Evolutionary conservation across 2,888 invertebrate genomes (phyloP).

Genomic region (Phortica okadai): DNA sequence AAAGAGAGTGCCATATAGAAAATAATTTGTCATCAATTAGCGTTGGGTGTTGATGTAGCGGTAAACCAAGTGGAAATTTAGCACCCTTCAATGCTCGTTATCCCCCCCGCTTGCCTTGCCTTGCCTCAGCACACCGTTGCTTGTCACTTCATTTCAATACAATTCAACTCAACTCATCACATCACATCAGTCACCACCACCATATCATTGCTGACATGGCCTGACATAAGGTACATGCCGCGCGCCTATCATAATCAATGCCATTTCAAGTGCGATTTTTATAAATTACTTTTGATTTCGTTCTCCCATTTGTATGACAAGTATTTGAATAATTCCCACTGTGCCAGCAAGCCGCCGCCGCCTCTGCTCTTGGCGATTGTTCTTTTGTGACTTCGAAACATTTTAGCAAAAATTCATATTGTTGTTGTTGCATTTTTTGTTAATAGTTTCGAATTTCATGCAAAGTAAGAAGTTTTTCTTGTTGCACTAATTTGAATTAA

Average conservation of each 20-base stretch:
- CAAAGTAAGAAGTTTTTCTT: not conserved
- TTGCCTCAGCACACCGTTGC: not conserved
- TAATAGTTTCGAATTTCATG: constrained; percentile 1
- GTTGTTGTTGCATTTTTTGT: not conserved
- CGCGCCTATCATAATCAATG: constrained; percentile 25
- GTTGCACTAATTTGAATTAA: too few relatives aligned
- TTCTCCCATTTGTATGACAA: not conserved
- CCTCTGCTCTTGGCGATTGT: not conserved
- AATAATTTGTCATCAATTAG: constrained; percentile 71
- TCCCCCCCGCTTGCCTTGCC: not conserved
- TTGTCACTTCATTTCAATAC: too few relatives aligned
- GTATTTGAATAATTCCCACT: constrained; percentile 21
- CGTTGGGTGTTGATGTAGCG: constrained; percentile 69
- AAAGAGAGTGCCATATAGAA: constrained; percentile 54
- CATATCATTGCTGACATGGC: not conserved
- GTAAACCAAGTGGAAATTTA: constrained; percentile 67
- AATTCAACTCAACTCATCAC: too few relatives aligned
- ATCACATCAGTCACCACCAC: too few relatives aligned
- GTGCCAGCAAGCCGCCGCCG: not conserved
- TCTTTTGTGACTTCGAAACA: not conserved
- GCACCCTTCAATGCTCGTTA: constrained; percentile 48
- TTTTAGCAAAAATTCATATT: not conserved
- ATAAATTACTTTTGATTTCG: constrained; percentile 20
- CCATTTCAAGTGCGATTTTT: constrained; percentile 10
- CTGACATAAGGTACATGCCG: constrained; percentile 11